Conservation (phyloP, 2,888 invertebrate species). For the Drosophila suboccidentalis region DNA sequence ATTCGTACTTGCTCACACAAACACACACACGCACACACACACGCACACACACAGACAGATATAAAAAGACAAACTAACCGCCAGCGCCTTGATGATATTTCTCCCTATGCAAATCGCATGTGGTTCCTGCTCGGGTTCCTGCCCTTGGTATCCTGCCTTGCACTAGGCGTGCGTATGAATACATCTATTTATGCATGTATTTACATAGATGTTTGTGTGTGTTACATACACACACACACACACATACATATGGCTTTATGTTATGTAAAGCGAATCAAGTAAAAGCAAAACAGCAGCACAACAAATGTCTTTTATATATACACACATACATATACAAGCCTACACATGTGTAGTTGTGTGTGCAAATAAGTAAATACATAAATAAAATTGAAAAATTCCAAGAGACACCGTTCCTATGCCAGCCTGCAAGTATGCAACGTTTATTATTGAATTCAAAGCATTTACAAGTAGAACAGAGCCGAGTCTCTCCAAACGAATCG, state of each 20-base stretch:
- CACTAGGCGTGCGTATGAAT: conserved; percentile 75
- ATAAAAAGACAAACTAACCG: conserved; percentile 41
- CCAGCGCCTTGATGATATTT: conserved; percentile 67
- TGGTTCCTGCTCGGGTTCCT: conserved; percentile 56
- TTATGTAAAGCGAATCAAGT: conserved; percentile 59
- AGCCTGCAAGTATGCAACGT: conserved; percentile 50
- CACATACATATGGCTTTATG: conserved; percentile 21
- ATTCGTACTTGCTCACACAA: conserved; percentile 50
- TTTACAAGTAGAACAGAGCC: conserved; percentile 18
- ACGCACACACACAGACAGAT: conserved; percentile 20
- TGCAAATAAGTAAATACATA: conserved; percentile 39
- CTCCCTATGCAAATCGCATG: conserved; percentile 76
- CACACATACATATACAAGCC: not conserved
- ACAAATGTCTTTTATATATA: conserved; percentile 37
- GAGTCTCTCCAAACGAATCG: not conserved
- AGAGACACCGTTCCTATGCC: conserved; percentile 33
- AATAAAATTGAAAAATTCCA: conserved; percentile 74
- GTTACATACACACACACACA: conserved; percentile 13
- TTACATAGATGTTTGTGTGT: conserved; percentile 14
- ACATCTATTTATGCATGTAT: conserved; percentile 50
- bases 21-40: conserved; percentile 10
- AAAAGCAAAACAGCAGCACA: conserved; percentile 38
- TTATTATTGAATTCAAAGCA: conserved; percentile 60
- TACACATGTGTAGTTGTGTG: conserved; percentile 13
- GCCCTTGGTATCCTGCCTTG: conserved; percentile 40